A percentile compares a stretch with the other conserved stretches of the same genome.
Conservation (phyloP, 2,797 vertebrate genomes). For the Oreochromis grahami region DNA sequence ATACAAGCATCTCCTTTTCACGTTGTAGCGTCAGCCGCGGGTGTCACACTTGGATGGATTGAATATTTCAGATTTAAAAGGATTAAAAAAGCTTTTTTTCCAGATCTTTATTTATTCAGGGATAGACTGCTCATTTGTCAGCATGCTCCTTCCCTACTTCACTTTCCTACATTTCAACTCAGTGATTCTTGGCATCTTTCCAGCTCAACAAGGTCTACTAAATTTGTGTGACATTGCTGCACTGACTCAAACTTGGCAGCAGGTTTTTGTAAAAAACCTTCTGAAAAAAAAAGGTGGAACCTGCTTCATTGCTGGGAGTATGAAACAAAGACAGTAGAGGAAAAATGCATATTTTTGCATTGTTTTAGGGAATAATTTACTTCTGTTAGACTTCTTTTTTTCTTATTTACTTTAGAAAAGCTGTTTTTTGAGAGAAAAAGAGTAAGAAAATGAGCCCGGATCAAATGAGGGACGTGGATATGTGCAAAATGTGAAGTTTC, state of each 20-base stretch:
- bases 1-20: not conserved
- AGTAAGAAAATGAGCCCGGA: not conserved
- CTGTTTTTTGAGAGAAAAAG: not conserved
- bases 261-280: constrained; percentile 7
- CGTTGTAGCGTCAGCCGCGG: not conserved
- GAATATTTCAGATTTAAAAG: constrained; percentile 2
- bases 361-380: constrained; percentile 9
- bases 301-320: not conserved
- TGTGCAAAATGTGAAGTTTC: not conserved
- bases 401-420: not conserved
- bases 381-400: not conserved
- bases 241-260: constrained; percentile 27
- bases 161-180: constrained; percentile 21
- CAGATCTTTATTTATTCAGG: constrained; percentile 20
- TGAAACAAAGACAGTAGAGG: not conserved
- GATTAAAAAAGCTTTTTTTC: not conserved
- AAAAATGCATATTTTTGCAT: constrained; percentile 12
- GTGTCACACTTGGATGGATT: not conserved
- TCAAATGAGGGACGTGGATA: not conserved
- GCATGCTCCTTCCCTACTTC: not conserved
- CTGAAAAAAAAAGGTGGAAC: not conserved
- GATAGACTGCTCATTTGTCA: constrained; percentile 10
- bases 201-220: constrained; percentile 24
- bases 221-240: constrained; percentile 24
- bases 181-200: constrained; percentile 36